Percentiles rank a stretch among this genome's conserved stretches.
Evolutionary conservation across 2,888 invertebrate species (phyloP).

Genomic region (Athetis lepigone): DNA sequence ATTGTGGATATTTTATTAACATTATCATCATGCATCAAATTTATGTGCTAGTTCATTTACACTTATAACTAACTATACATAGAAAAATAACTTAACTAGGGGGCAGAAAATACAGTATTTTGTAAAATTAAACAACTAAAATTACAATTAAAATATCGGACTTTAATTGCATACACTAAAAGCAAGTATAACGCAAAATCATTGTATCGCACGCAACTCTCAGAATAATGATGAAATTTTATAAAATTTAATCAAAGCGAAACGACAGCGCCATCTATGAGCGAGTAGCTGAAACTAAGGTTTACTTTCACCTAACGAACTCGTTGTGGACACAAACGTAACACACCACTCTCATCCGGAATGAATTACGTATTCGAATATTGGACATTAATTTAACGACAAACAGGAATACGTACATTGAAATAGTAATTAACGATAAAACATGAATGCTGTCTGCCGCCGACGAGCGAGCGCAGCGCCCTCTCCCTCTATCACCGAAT

Average conservation of each 20-base stretch:
- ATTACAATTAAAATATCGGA: slow-evolving; percentile 87
- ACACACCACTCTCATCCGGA: slow-evolving; percentile 73
- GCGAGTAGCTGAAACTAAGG: slow-evolving; percentile 67
- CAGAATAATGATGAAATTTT: slow-evolving; percentile 78
- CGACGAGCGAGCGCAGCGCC: slow-evolving; percentile 68
- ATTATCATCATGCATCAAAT: slow-evolving; percentile 91
- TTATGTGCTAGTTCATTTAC: slow-evolving; percentile 90
- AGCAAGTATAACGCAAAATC: slow-evolving; percentile 85
- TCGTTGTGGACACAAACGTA: slow-evolving; percentile 66
- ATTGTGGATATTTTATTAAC: slow-evolving; percentile 91
- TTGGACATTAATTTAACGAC: slow-evolving; percentile 79
- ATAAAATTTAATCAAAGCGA: slow-evolving; percentile 64
- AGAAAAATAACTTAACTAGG: slow-evolving; percentile 90
- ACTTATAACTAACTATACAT: slow-evolving; percentile 91
- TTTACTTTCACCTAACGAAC: slow-evolving; percentile 55
- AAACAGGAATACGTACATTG: slow-evolving; percentile 80
- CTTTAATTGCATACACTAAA: slow-evolving; percentile 86
- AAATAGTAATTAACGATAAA: slow-evolving; percentile 77
- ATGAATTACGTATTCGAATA: slow-evolving; percentile 81
- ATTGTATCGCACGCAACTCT: slow-evolving; percentile 84
- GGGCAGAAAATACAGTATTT: slow-evolving; percentile 90
- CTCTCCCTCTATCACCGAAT: slow-evolving; percentile 80
- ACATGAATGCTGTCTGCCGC: slow-evolving; percentile 66
- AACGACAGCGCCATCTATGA: slow-evolving; percentile 71
- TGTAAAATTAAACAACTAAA: slow-evolving; percentile 88